These are phyloP conservation scores for Heliconius sara DNA, from an alignment of 2,888 invertebrate genomes.

Conservation along the genomic window DNA sequence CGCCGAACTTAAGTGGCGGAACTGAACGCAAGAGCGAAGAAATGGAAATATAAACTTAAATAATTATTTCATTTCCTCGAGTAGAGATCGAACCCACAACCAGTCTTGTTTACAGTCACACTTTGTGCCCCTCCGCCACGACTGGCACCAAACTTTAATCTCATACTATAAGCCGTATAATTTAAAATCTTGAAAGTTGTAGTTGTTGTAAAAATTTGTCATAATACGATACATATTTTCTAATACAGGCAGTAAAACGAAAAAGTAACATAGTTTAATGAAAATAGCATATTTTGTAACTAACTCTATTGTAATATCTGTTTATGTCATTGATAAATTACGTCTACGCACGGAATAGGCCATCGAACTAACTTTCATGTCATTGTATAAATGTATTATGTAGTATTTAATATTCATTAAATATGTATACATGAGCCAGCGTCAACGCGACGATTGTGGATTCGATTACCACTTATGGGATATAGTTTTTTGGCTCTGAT, in stretches of 20 bases:
- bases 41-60: too few relatives aligned
- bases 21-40: too few relatives aligned
- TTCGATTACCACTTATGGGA: background rate
- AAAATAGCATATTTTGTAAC: background rate
- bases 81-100: too few relatives aligned
- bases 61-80: too few relatives aligned
- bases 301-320: background rate
- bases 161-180: too few relatives aligned
- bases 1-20: too few relatives aligned
- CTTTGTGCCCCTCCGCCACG: too few relatives aligned
- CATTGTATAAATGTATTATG: background rate
- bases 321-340: conserved; percentile 15
- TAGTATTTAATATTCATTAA: background rate
- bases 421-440: background rate
- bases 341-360: background rate
- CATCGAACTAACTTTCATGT: conserved; percentile 27
- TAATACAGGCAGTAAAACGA: background rate
- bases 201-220: too few relatives aligned
- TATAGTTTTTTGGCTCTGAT: background rate
- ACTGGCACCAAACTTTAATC: too few relatives aligned
- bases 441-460: background rate
- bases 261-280: background rate
- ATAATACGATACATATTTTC: too few relatives aligned
- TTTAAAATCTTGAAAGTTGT: too few relatives aligned
- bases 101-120: too few relatives aligned